Base-by-base conservation (phyloP, 30 jellyfish, hydroid and myxozoan genomes). In the Turritopsis dohrnii region DNA sequence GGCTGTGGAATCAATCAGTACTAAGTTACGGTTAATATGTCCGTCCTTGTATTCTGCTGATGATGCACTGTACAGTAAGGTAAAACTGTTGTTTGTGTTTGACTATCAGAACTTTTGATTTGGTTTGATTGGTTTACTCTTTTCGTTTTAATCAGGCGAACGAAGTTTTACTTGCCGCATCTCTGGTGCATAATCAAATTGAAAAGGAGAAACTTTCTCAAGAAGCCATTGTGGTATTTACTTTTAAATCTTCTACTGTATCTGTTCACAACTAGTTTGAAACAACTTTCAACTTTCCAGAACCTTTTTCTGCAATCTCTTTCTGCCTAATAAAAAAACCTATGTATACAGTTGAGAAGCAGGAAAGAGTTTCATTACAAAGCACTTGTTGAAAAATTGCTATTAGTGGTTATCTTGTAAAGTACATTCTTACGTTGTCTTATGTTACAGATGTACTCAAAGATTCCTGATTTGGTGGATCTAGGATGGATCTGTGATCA, bases 21-120 rank as follows among this genome's bases (percentile, higher is more conserved):
- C 30, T n/a, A 90, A 91, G 53, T 71, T 91, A 24, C 74, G 97
- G 74, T 87, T 79, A 21, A 84, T 83, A 24, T 91, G 97, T 75
- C 97, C 97, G 28, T 85, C 97, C 9, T 77, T 91, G 72, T 91
- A 74, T 79, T 91, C 97, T 18, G 95, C 95, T 53, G 96, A 91
- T 29, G 97, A 91, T 83, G 97, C 97, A 25, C 60, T 84, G 30
- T 91, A 79, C 83, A 29, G 95, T 18, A 91, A 91, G 96, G 97
- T 86, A 83, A 9, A 71, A n/a, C n/a, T n/a, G 8, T 69, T 69
- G 22, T 69, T 69, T 74, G 28, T 19, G 83, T n/a, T 72, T 71
- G 22, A 69, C 30, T 21, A n/a, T 69, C 1, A 7, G 8, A 9
- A 69, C 19, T 69, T 69, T 17, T 69, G 30, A 9, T 0, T 22